phyloP scores from a whole-genome alignment of 1,140 invertebrate species.

The Pectinophora gossypiella region DNA sequence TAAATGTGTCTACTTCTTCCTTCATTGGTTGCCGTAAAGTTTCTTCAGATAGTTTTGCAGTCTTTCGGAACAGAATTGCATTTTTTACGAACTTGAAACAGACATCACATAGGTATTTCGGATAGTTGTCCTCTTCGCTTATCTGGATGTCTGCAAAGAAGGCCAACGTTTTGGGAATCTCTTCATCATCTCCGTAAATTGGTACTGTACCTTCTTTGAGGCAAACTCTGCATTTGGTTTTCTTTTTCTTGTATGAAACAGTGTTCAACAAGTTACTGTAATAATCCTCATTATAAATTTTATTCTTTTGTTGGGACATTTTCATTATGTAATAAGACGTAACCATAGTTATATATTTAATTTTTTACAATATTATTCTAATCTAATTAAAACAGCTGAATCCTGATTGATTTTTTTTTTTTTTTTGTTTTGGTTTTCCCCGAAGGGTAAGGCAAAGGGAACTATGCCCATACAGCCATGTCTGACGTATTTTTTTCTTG shows the following conservation, averaged over 20 bases:
- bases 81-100: slow-evolving; percentile 16
- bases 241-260: background rate
- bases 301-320: background rate
- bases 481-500: too few relatives aligned
- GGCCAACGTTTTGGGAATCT: slow-evolving; percentile 32
- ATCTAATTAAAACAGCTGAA: too few relatives aligned
- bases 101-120: slow-evolving; percentile 23
- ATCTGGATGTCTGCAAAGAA: slow-evolving; percentile 30
- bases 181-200: slow-evolving; percentile 21
- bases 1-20: slow-evolving; percentile 6
- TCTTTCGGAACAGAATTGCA: slow-evolving; percentile 16
- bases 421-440: too few relatives aligned
- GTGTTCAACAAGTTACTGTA: background rate
- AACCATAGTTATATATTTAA: too few relatives aligned
- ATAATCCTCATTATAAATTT: background rate
- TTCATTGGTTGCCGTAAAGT: background rate
- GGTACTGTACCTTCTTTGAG: slow-evolving; percentile 28
- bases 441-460: too few relatives aligned
- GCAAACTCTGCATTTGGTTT: slow-evolving; percentile 29
- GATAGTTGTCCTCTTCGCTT: slow-evolving; percentile 31
- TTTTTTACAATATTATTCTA: too few relatives aligned
- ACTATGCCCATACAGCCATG: too few relatives aligned
- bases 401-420: too few relatives aligned
- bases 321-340: background rate
- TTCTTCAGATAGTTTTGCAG: slow-evolving; percentile 13